Base-by-base conservation (phyloP, 2,797 vertebrate species). In the Luscinia luscinia region DNA sequence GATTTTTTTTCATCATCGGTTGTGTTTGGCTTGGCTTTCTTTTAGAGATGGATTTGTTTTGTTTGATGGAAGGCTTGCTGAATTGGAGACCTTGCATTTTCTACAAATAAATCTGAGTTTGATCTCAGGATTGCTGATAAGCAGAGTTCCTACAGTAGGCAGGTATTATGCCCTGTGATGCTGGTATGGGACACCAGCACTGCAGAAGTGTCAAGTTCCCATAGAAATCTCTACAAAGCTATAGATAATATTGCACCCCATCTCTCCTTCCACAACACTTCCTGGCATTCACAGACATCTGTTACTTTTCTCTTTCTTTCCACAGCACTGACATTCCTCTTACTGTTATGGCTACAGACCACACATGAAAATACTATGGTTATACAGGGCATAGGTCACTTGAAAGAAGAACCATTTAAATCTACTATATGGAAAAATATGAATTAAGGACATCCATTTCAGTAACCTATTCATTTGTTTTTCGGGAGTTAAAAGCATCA, bases 171-270 rank as follows among this genome's bases (percentile, higher is more conserved):
- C 36, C 51, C 49, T 8, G 52, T 55, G 30, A 55, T 2, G 9
- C 48, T 24, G 46, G 13, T 3, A 38, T 0, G 0, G 64, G 64
- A 81, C 0, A 0, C 7, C 28, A 75, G n/a, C 36, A 21, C 40
- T 45, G 15, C 36, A 55, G 12, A 77, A 89, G 40, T 3, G 18
- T 36, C 68, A 68, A 8, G 27, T 67, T 88, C 72, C 79, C 59
- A n/a, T 0, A 45, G 57, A 87, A 82, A 38, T 58, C 68, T 55
- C 64, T 20, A 26, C 27, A 54, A 67, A 87, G n/a, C 36, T 64
- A 32, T 34, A 64, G 57, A 64, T 0, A 87, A n/a, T 73, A 45
- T 0, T 34, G 54, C 8, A 82, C 21, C 46, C 61, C 38, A 30
- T 30, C 48, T 83, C 86, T 64, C 15, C 54, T 77, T 74, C 51